These are phyloP conservation scores for Lomographa bimaculata DNA, from an alignment of 2,888 invertebrate species.

Conservation along the genomic window DNA sequence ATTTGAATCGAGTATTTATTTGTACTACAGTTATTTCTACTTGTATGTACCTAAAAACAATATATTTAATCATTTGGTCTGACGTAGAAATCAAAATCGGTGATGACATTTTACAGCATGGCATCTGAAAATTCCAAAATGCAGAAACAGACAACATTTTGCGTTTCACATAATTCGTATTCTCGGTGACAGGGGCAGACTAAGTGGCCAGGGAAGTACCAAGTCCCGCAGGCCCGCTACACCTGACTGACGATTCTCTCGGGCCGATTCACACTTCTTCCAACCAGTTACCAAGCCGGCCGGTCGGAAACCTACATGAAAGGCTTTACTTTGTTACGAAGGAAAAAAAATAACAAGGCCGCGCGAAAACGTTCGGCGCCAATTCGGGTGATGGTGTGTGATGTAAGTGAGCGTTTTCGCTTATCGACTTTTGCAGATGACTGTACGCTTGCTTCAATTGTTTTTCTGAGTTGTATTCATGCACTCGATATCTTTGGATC, in stretches of 20 bases:
- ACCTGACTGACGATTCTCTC: constrained; percentile 72
- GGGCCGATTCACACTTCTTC: constrained; percentile 75
- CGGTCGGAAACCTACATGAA: constrained; percentile 77
- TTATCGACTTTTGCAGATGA: constrained; percentile 10
- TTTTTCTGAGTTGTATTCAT: no score
- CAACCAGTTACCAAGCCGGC: constrained; percentile 66
- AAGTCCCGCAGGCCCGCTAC: constrained; percentile 60
- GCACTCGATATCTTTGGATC: no score
- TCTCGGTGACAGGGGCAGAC: constrained; percentile 65
- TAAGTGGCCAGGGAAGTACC: constrained; percentile 64
- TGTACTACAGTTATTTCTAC: no score
- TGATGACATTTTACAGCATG: no score
- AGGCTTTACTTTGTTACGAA: constrained; percentile 67
- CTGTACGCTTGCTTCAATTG: background rate
- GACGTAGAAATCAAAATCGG: no score
- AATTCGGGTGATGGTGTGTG: constrained; percentile 43
- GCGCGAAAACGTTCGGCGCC: constrained; percentile 42
- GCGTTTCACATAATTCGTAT: constrained; percentile 37
- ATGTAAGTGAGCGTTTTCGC: constrained; percentile 29
- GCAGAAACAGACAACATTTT: no score
- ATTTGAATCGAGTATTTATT: no score
- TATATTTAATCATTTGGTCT: no score
- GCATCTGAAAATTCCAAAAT: no score
- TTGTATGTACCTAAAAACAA: no score
- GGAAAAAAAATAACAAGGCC: constrained; percentile 52